Conservation (phyloP, 1,140 invertebrate genomes). For the Tribolium castaneum region DNA sequence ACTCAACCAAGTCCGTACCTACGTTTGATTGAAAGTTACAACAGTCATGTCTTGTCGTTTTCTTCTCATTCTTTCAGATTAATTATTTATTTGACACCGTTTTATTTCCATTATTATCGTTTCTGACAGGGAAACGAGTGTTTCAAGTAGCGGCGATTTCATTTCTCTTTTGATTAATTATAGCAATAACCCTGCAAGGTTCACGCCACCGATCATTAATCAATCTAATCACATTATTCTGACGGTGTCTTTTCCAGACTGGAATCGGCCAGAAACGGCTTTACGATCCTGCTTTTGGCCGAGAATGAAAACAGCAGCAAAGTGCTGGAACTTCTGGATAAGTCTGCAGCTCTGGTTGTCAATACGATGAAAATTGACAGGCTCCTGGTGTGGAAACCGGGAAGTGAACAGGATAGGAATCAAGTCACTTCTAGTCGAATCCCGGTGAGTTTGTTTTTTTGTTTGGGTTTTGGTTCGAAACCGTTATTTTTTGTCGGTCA, state of each 20-base stretch:
- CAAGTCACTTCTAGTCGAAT: constrained; percentile 56
- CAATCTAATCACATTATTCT: not conserved
- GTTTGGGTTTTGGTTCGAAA: not conserved
- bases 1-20: not conserved
- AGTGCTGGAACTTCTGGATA: constrained; percentile 61
- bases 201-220: constrained; percentile 9
- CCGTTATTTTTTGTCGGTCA: constrained; percentile 33
- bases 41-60: not conserved
- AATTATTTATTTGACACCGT: constrained; percentile 33
- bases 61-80: not conserved
- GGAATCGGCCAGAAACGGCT: constrained; percentile 55
- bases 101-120: constrained; percentile 21
- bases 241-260: constrained; percentile 47
- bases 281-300: constrained; percentile 61
- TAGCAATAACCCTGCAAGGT: constrained; percentile 9
- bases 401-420: constrained; percentile 45
- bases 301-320: constrained; percentile 60
- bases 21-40: constrained; percentile 13
- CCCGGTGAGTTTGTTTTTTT: constrained; percentile 52
- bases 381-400: constrained; percentile 61
- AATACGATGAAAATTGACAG: constrained; percentile 55
- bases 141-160: constrained; percentile 13
- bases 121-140: constrained; percentile 18
- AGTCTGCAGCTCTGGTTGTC: constrained; percentile 57
- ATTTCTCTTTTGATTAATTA: constrained; percentile 33